Base-by-base conservation (phyloP, 1,140 invertebrate genomes). In the Agrypnia vestita region DNA sequence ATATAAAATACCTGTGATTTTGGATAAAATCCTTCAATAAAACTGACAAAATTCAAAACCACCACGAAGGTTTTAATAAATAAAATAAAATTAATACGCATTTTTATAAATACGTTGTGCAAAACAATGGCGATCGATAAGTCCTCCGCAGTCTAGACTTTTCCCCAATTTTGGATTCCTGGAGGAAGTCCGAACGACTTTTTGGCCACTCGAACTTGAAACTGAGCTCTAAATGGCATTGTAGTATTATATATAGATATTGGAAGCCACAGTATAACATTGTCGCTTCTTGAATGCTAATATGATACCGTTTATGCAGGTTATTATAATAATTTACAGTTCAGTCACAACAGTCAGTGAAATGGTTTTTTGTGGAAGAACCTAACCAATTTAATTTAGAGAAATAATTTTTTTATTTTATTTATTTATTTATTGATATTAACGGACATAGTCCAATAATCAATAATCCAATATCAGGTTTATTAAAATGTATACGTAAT, bases 241-340 rank as follows among this genome's bases (percentile, higher is more conserved):
- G 15, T 15, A 10, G 61, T 47, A 47, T 17, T 69, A 17, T 69
- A 47, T 69, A 69, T 69, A 69, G 43, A 13, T 3, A 21, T 44
- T 44, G 43, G 43, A 69, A 49, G n/a, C 25, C 35, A 8, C 44
- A 17, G 44, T 46, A 12, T 4, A 15, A 17, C 15, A 46, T 69
- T 61, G 71, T 47, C 67, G 73, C 53, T 79, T 76, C 71, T 79
- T 78, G 76, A 79, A 82, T 80, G 76, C 59, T 78, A 80, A 82
- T 82, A 67, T 72, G 78, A 80, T 77, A 82, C 76, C 71, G 25
- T 75, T 59, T 78, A 82, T 83, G 82, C 82, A 71, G 82, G 82
- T 83, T 83, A 83, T 83, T 83, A 80, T 62, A 83, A 83, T 83
- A 83, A 69, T 80, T 76, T 80, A 83, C 82, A 79, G 82, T 83